Evolutionary conservation across 2,888 invertebrate genomes (phyloP), one percentile per base, ranked within the genome.

Genomic region (Diogma glabrata): DNA sequence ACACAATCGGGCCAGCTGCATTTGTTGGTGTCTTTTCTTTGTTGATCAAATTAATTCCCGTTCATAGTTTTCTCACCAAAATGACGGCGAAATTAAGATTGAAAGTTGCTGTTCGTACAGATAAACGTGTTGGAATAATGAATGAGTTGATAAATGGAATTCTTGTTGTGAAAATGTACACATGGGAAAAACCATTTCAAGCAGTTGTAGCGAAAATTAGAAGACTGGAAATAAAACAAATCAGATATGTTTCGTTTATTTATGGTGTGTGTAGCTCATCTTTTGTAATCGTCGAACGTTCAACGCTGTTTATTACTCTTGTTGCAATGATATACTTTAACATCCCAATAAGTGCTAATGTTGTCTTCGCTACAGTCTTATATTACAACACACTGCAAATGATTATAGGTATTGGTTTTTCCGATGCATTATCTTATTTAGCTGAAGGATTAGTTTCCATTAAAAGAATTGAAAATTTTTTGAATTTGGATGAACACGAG

Each of bases 111-210:
- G 60, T 71, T 3, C 74, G 77, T 62, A 83, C 87, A 0, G 88
- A 88, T 62, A 80, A 83, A 63, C 72, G 89, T 55, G 81, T 89
- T 12, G 76, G 82, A 54, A 72, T 87, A 9, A 93, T 94, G 89
- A 90, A 87, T 63, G 94, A 91, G 65, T 83, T 90, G 0, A 81
- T 91, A 24, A 79, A 79, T 51, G 88, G 87, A 3, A 86, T 91
- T 59, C 79, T 87, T 53, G 84, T 89, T 0, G 86, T 91, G 58
- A 90, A 89, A 72, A 87, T 89, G 87, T 89, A 87, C 60, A 81
- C 87, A 2, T 90, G 89, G 81, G 89, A 90, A 62, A 81, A 77
- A 56, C 85, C 89, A 0, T 91, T 92, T 63, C 81, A 84, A 46
- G 75, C 81, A 57, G 74, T 89, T 17, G 81, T 92, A 3, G 76